Evolutionary conservation across 2,113 vertebrate genomes (phyloP).

Genomic region (Rhinoptilus africanus): DNA sequence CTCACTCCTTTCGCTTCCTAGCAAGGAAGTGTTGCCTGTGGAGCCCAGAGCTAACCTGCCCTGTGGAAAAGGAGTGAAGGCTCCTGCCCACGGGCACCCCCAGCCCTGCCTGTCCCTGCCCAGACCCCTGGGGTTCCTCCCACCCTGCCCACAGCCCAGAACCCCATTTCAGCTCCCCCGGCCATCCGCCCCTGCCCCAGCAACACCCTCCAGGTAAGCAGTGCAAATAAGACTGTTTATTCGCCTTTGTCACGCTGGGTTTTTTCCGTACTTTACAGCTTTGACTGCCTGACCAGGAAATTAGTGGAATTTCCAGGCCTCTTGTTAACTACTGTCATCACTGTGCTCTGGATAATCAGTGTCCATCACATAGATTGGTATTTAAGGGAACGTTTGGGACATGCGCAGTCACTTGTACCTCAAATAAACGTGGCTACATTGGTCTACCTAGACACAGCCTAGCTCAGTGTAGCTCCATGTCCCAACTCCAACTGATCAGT

Average conservation of each 20-base stretch:
- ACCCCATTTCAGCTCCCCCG: not conserved
- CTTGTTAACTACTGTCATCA: not conserved
- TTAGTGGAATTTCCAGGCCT: not conserved
- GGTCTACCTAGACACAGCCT: not conserved
- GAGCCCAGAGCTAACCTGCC: not conserved
- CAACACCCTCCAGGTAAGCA: not conserved
- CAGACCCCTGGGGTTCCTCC: not conserved
- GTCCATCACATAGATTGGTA: not conserved
- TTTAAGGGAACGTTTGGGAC: not conserved
- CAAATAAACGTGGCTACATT: not conserved
- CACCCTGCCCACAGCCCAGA: not conserved
- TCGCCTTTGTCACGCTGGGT: rapidly evolving
- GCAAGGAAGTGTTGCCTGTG: not conserved
- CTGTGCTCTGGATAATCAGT: not conserved
- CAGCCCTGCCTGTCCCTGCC: not conserved
- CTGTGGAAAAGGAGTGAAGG: not conserved
- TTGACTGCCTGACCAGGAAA: not conserved
- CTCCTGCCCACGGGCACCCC: not conserved
- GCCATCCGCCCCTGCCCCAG: not conserved
- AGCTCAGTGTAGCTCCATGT: not conserved
- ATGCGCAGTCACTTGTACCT: not conserved
- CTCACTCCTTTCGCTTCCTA: not conserved
- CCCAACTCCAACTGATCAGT: not conserved
- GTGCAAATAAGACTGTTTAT: not conserved
- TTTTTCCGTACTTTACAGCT: not conserved